A percentile compares a stretch with the other conserved stretches of the same genome.
Conservation (phyloP, 2,797 vertebrate genomes). For the Limnodromus scolopaceus region DNA sequence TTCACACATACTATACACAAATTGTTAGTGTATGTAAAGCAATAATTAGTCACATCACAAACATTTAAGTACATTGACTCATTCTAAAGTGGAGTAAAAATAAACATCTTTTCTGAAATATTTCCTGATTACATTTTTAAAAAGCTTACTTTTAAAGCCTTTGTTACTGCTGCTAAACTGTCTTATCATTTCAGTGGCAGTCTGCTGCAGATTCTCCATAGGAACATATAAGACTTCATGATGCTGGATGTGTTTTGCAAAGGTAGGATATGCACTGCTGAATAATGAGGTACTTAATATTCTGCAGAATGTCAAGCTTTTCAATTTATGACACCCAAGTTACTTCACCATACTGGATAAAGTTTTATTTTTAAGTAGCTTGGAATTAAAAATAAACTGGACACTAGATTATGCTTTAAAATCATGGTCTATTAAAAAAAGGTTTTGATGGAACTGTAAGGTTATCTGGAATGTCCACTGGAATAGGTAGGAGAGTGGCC, state of each 20-base stretch:
- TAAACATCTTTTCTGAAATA: neutral
- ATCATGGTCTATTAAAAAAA: neutral
- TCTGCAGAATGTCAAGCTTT: neutral
- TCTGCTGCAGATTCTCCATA: neutral
- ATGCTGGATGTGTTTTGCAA: neutral
- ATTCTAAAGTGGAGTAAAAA: neutral
- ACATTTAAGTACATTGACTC: neutral
- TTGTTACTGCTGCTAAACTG: neutral
- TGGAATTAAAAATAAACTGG: slow-evolving; percentile 9
- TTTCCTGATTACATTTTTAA: neutral
- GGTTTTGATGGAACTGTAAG: neutral
- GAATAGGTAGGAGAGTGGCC: neutral
- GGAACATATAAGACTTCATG: neutral
- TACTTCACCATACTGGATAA: neutral
- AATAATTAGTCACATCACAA: neutral
- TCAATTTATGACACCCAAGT: neutral
- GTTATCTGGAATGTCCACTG: neutral
- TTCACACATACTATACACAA: neutral
- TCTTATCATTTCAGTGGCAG: neutral
- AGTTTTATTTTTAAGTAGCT: neutral
- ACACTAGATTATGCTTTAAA: neutral
- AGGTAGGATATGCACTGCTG: neutral
- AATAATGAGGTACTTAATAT: slow-evolving; percentile 29
- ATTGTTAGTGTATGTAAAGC: neutral
- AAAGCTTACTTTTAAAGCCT: neutral